These are phyloP conservation scores for Oscheius sp. DNA, from an alignment of 2,888 invertebrate species.

Conservation along the genomic window DNA sequence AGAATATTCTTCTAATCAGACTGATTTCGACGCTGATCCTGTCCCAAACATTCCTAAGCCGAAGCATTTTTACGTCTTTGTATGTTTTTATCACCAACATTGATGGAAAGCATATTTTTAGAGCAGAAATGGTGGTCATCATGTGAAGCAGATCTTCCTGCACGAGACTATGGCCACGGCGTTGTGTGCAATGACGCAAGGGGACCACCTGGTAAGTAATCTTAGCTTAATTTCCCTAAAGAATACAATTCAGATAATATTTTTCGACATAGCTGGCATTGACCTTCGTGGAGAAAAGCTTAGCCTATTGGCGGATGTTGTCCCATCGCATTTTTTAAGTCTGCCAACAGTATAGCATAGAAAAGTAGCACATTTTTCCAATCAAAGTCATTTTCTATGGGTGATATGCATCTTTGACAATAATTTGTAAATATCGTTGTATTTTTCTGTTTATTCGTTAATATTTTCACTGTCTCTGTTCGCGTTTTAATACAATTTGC, in stretches of 20 bases:
- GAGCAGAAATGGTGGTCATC: conserved; percentile 35
- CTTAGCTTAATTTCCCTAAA: not conserved
- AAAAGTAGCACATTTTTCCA: not conserved
- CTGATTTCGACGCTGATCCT: conserved; percentile 39
- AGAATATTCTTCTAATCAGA: conserved; percentile 30
- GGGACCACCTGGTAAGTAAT: conserved; percentile 29
- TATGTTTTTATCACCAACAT: conserved; percentile 26
- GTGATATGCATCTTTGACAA: not conserved
- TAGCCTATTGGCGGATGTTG: conserved; percentile 32
- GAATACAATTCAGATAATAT: conserved; percentile 24
- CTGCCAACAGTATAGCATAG: conserved; percentile 27
- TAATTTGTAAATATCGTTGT: not conserved
- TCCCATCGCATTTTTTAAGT: conserved; percentile 33
- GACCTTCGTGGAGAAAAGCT: conserved; percentile 15
- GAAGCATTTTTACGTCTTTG: conserved; percentile 46
- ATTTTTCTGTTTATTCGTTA: not conserved
- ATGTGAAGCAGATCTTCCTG: conserved; percentile 34
- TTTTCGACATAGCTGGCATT: conserved; percentile 32
- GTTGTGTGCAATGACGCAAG: conserved; percentile 36
- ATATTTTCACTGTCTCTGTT: not conserved
- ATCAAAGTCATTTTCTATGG: conserved; percentile 12
- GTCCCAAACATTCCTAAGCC: conserved; percentile 39
- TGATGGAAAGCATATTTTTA: conserved; percentile 2
- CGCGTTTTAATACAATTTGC: not conserved
- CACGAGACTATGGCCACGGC: conserved; percentile 36